phyloP scores from a whole-genome alignment of 2,113 vertebrate species.

The Dasyprocta punctata region DNA sequence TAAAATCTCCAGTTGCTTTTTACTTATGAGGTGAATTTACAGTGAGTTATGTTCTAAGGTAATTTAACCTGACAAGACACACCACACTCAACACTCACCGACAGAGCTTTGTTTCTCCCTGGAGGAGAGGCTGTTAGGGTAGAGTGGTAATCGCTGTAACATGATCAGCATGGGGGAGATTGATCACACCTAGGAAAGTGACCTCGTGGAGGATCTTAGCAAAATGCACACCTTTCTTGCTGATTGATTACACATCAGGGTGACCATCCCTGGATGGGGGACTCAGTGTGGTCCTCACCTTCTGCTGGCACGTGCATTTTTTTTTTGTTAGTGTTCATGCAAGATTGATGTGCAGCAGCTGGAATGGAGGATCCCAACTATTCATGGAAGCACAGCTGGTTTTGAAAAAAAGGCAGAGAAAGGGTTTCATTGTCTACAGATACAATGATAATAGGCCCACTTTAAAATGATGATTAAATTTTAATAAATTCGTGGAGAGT shows the following conservation, averaged over 20 bases:
- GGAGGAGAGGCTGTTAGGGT: constrained; percentile 71
- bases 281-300: constrained; percentile 62
- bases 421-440: constrained; percentile 14
- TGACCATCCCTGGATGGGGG: constrained; percentile 65
- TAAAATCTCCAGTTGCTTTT: constrained; percentile 71
- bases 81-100: constrained; percentile 54
- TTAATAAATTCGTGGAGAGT: not conserved
- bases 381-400: constrained; percentile 21
- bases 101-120: constrained; percentile 66
- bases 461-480: constrained; percentile 57
- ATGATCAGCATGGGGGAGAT: constrained; percentile 79
- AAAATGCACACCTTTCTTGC: constrained; percentile 77
- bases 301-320: constrained; percentile 50
- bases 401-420: constrained; percentile 54
- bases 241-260: constrained; percentile 80
- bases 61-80: constrained; percentile 73
- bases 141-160: constrained; percentile 67
- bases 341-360: constrained; percentile 73
- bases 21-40: constrained; percentile 74
- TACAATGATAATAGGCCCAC: constrained; percentile 10
- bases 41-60: constrained; percentile 70
- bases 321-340: constrained; percentile 63
- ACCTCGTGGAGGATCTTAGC: constrained; percentile 68
- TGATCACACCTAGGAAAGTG: constrained; percentile 78
- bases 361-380: not conserved